Evolutionary conservation across 1,140 invertebrate species (phyloP).

Genomic region (Drosophila malerkotliana): DNA sequence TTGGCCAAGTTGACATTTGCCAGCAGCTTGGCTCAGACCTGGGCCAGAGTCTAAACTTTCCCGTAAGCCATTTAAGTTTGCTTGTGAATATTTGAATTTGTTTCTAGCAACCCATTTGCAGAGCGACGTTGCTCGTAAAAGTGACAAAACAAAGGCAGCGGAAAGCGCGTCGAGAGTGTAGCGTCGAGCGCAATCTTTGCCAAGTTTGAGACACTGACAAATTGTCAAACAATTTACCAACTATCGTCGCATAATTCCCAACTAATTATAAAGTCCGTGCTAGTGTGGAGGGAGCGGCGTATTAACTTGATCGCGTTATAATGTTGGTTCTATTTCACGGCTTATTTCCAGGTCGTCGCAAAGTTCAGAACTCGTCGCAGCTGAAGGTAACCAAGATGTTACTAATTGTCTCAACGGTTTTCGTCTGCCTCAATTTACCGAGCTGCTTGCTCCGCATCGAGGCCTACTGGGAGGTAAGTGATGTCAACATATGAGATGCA

Average conservation of each 20-base stretch:
- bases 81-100: slow-evolving; percentile 32
- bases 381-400: slow-evolving; percentile 92
- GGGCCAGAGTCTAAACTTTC: slow-evolving; percentile 6
- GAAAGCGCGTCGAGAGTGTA: background rate
- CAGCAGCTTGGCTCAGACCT: background rate
- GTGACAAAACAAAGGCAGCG: slow-evolving; percentile 25
- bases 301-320: slow-evolving; percentile 19
- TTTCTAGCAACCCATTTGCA: slow-evolving; percentile 39
- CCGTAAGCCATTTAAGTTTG: slow-evolving; percentile 38
- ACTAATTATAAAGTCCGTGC: slow-evolving; percentile 40
- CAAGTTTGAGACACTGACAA: slow-evolving; percentile 49
- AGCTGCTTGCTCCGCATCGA: slow-evolving; percentile 87
- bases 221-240: slow-evolving; percentile 43
- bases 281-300: slow-evolving; percentile 2
- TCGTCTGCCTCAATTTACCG: slow-evolving; percentile 91
- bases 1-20: slow-evolving; percentile 5
- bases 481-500: background rate
- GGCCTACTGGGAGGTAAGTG: slow-evolving; percentile 86
- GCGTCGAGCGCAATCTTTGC: slow-evolving; percentile 14
- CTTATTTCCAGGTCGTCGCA: slow-evolving; percentile 61
- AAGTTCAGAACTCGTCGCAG: slow-evolving; percentile 85
- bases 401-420: slow-evolving; percentile 91
- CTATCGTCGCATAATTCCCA: slow-evolving; percentile 36
- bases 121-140: slow-evolving; percentile 22
- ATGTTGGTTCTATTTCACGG: background rate